Evolutionary conservation across 2,888 invertebrate genomes (phyloP).

Genomic region (Leptinotarsa juncta): DNA sequence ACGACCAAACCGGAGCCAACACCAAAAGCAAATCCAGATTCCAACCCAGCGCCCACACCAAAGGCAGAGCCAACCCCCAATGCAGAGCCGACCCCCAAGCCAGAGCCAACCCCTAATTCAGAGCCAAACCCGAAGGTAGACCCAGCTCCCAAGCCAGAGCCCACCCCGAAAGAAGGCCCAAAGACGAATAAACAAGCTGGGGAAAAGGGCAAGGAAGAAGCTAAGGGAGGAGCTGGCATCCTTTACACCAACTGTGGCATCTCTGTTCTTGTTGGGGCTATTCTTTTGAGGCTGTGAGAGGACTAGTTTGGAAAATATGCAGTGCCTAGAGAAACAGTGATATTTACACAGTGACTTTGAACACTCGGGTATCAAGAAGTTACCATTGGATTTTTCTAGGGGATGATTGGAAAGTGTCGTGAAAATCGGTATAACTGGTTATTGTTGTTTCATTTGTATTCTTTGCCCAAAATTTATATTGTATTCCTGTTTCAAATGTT

Average conservation of each 20-base stretch:
- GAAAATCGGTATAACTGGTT: background rate
- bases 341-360: background rate
- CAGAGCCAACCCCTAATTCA: background rate
- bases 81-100: background rate
- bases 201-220: background rate
- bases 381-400: slow-evolving; percentile 2
- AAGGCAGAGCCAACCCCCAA: too few relatives aligned
- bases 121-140: background rate
- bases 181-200: background rate
- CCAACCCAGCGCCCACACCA: too few relatives aligned
- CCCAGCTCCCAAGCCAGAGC: background rate
- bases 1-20: background rate
- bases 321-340: background rate
- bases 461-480: too few relatives aligned
- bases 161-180: background rate
- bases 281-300: slow-evolving; percentile 3
- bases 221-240: background rate
- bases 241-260: background rate
- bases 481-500: too few relatives aligned
- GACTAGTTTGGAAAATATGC: background rate
- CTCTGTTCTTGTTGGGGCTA: background rate
- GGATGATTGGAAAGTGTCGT: background rate
- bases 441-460: too few relatives aligned
- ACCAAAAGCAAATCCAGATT: background rate
- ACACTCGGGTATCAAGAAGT: background rate